Base-by-base conservation (phyloP, 1,140 invertebrate species). In the Tetramorium alpestre region DNA sequence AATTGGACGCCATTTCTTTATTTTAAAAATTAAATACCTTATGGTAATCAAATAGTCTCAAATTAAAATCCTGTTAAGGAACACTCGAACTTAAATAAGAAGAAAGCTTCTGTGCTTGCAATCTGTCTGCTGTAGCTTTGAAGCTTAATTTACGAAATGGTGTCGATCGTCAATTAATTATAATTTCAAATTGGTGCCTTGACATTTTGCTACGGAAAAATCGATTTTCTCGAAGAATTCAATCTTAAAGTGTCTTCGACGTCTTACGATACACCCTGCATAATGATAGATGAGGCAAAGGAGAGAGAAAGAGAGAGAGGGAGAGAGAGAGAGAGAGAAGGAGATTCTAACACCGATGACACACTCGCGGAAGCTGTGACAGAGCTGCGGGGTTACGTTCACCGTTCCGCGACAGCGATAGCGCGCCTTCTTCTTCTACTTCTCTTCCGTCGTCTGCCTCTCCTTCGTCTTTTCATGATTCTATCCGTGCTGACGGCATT, bases 351-450 rank as follows among this genome's bases (percentile, higher is more conserved):
- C 13, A 22, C 13, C 54, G n/a, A 51, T 38, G 69, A 75, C 54
- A 47, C 54, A 47, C 54, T 84, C 54, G 69, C 41, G 41, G 54
- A 67, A 73, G 67, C 67, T 58, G 41, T 18, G 51, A 18, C 41
- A 60, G 13, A 54, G 41, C 28, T 47, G 41, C 54, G 41, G 11
- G 13, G n/a, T 47, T 33, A 84, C 80, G 25, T 84, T 84, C 69
- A 84, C 47, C 80, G 69, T 47, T 49, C 64, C 22, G 22, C 18
- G 54, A 58, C 54, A 3, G 51, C 54, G 22, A 38, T 16, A 28
- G n/a, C 64, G 33, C 33, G 78, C 3, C 69, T 58, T 75, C 80
- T 84, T 73, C 80, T 84, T 60, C 33, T 44, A 16, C 69, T 75
- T 6, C 41, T 73, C 69, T 60, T 73, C 56, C 80, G 69, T 60